These are phyloP conservation scores for Labroides dimidiatus DNA, from an alignment of 2,797 vertebrate species.

Conservation along the genomic window DNA sequence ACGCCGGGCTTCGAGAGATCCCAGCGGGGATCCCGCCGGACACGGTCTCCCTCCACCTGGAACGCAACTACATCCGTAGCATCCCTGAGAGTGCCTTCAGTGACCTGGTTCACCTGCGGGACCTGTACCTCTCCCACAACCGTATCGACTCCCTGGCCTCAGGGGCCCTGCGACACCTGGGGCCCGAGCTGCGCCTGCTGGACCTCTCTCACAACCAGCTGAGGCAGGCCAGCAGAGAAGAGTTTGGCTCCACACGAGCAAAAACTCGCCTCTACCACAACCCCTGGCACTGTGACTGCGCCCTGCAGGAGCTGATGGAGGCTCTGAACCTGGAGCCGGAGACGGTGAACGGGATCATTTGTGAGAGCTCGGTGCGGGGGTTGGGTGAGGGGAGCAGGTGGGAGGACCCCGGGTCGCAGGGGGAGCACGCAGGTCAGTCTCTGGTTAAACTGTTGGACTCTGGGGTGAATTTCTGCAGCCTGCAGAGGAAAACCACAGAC, in stretches of 20 bases:
- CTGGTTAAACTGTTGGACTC: conserved; percentile 81
- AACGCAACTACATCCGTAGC: conserved; percentile 83
- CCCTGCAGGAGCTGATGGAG: conserved; percentile 85
- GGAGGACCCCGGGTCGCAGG: conserved; percentile 78
- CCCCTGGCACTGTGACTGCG: conserved; percentile 87
- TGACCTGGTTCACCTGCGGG: conserved; percentile 79
- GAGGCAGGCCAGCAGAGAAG: conserved; percentile 66
- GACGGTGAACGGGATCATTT: conserved; percentile 75
- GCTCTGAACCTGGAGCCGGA: conserved; percentile 81
- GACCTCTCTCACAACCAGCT: conserved; percentile 86
- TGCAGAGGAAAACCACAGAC: conserved; percentile 85
- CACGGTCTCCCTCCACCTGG: conserved; percentile 83
- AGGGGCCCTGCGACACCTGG: conserved; percentile 80
- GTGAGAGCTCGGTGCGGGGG: conserved; percentile 78
- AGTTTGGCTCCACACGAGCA: conserved; percentile 78
- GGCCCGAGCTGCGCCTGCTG: conserved; percentile 80
- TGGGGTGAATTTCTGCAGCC: conserved; percentile 86
- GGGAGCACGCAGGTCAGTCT: conserved; percentile 79
- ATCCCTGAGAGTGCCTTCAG: conserved; percentile 81
- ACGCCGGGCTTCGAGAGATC: conserved; percentile 79
- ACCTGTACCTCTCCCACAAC: conserved; percentile 86
- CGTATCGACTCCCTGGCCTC: conserved; percentile 82
- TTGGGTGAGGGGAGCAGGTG: conserved; percentile 79
- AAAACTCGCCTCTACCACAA: conserved; percentile 85
- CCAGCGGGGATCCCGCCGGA: conserved; percentile 82